Base-by-base conservation (phyloP, 2,888 invertebrate species). In the Slavum lentiscoides region DNA sequence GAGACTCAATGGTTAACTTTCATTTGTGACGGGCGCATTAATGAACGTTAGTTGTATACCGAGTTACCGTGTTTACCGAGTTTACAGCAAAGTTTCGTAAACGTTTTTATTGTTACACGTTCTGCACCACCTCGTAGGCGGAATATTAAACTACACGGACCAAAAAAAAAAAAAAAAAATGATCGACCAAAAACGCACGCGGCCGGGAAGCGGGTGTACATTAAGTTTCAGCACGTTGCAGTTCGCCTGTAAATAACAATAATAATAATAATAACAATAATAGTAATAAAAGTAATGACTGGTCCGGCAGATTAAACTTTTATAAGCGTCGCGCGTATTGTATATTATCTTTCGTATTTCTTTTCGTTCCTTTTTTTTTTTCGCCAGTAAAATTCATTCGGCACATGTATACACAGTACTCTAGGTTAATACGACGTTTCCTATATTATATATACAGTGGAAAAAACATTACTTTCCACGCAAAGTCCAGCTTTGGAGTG, bases 211-310 rank as follows among this genome's bases (percentile, higher is more conserved):
- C 11, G 11, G 49, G 13, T 49, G 15, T 9, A 49, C 62, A 74
- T 74, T 74, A 74, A 55, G 53, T 74, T 74, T 64, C 37, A 64
- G 53, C 74, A 74, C 74, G 53, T 37, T 21, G 37, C n/a, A 62
- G 15, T 15, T n/a, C 62, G 23, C 49, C 74, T 21, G 74, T 64
- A 53, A 49, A 64, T 64, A 53, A 74, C 59, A 74, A 64, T 53
- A 72, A 58, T 59, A 30, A 30, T 30, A 30, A 30, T 30, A 30
- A 30, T 30, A 30, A 30, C 30, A 30, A 30, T 30, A 30, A 30
- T 30, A 30, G 30, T 30, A 72, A 43, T 61, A 61, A 72, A 23
- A 49, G 23, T 73, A 73, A 59, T 72, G 58, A 59, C 43, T 58
- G 67, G 8, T 49, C 72, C 11, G n/a, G 11, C 19, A 61, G 72